Percentiles rank a stretch among this genome's conserved stretches.
These are phyloP conservation scores for Sorex fumeus DNA, from an alignment of 2,113 vertebrate species.

Conservation along the genomic window DNA sequence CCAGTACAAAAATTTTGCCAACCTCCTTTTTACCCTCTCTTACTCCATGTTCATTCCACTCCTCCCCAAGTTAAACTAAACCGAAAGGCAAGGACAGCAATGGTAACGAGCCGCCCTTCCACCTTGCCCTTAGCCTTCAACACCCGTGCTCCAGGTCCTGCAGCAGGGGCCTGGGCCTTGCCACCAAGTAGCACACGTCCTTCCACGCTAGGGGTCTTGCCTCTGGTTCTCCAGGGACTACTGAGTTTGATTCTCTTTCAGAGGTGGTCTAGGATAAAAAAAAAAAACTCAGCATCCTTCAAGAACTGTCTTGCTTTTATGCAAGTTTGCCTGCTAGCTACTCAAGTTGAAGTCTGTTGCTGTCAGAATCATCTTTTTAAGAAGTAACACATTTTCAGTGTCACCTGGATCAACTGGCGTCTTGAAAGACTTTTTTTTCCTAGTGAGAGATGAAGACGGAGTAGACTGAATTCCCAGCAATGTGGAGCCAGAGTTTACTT, in stretches of 20 bases:
- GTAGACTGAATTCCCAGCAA: constrained; percentile 9
- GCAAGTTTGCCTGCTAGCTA: neutral
- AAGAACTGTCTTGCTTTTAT: neutral
- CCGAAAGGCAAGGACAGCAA: constrained; percentile 18
- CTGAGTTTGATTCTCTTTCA: neutral
- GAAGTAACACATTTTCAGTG: neutral
- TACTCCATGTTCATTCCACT: neutral
- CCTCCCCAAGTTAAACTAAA: constrained; percentile 42
- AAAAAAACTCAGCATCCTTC: neutral
- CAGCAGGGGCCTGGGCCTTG: neutral
- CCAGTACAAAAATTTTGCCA: neutral
- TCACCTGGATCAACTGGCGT: constrained; percentile 26
- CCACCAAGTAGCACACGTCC: neutral
- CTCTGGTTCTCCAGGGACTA: neutral
- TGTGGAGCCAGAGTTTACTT: constrained; percentile 48
- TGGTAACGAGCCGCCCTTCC: neutral
- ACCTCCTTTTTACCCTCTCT: neutral
- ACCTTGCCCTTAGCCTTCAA: neutral
- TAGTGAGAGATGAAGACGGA: neutral
- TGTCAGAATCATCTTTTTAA: constrained; percentile 54
- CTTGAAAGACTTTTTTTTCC: constrained; percentile 25
- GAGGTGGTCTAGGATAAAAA: constrained; percentile 6
- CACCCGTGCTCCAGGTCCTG: neutral
- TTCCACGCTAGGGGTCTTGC: neutral
- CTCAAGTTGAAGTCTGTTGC: neutral